phyloP scores from a whole-genome alignment of 1,140 invertebrate species.

The Scaptomyza hsui region DNA sequence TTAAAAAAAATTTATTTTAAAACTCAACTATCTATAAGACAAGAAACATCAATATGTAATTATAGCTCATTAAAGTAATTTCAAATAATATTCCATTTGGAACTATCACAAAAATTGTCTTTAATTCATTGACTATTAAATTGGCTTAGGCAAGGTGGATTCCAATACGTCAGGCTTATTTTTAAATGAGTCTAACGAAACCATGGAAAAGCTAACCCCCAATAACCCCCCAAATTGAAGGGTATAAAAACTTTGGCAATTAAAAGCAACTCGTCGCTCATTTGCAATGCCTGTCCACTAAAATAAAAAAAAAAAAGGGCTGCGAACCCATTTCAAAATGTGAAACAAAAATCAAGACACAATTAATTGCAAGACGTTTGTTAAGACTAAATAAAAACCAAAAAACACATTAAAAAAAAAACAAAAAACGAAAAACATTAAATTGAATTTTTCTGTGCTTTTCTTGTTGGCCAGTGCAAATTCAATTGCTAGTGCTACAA shows the following conservation, averaged over 20 bases:
- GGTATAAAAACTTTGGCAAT: slow-evolving; percentile 69
- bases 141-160: slow-evolving; percentile 12
- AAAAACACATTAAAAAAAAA: slow-evolving; percentile 13
- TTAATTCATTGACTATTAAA: slow-evolving; percentile 9
- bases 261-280: slow-evolving; percentile 56
- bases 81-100: neutral
- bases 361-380: slow-evolving; percentile 80
- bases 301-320: slow-evolving; percentile 14
- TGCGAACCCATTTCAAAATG: slow-evolving; percentile 61
- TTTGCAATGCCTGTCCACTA: slow-evolving; percentile 38
- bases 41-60: too few relatives aligned
- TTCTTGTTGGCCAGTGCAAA: slow-evolving; percentile 35
- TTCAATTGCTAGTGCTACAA: slow-evolving; percentile 52
- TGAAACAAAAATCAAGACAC: slow-evolving; percentile 76
- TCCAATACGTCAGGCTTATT: slow-evolving; percentile 14
- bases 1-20: too few relatives aligned
- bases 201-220: neutral
- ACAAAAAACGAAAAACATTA: slow-evolving; percentile 57
- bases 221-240: slow-evolving; percentile 11
- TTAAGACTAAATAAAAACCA: slow-evolving; percentile 27
- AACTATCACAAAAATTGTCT: neutral
- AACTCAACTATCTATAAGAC: too few relatives aligned
- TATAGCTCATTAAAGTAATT: too few relatives aligned
- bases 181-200: neutral
- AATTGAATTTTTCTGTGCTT: slow-evolving; percentile 52